Evolutionary conservation across 2,797 vertebrate genomes (phyloP), one percentile per base, ranked within the genome.

Genomic region (Sebastes umbrosus): DNA sequence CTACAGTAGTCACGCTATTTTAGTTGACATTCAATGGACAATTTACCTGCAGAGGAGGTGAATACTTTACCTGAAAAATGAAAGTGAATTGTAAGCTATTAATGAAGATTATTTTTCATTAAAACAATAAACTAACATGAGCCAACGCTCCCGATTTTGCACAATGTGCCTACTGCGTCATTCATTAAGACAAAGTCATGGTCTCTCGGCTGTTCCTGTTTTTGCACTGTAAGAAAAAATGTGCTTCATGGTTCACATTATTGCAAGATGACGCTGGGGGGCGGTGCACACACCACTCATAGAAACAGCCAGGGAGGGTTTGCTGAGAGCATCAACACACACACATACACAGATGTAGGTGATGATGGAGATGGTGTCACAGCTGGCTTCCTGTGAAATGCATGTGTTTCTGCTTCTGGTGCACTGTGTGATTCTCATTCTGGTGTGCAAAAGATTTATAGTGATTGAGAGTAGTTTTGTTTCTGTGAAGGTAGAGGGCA

Each of bases 361-460:
- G 79, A 46, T 76, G 73, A 78, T 74, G 62, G 73, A 73, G 25
- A 34, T 73, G 52, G 64, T 1, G 1, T 75, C 72, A 70, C 64
- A 59, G 65, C 67, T 77, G 68, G 60, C 67, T 69, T 83, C 50
- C 50, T 71, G 54, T 70, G 36, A 75, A 62, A 68, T 54, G 18
- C 0, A 20, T 74, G 78, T 55, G 10, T 75, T 55, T 76, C 8
- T 69, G 68, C n/a, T 27, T 67, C 20, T 73, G 31, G 5, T 73
- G 64, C 32, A 25, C 7, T n/a, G 9, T 62, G 65, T 16, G n/a
- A 63, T 20, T 36, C 11, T 75, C 7, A 16, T 29, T 1, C 4
- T 32, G 24, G 1, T 57, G 1, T 36, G 4, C 32, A 24, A 69
- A 65, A 74, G 3, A 46, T 70, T 25, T 29, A 16, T 22, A 31